A percentile compares a stretch with the other conserved stretches of the same genome.
These are phyloP conservation scores for Aplocera efformata DNA, from an alignment of 2,888 invertebrate genomes.

Conservation along the genomic window DNA sequence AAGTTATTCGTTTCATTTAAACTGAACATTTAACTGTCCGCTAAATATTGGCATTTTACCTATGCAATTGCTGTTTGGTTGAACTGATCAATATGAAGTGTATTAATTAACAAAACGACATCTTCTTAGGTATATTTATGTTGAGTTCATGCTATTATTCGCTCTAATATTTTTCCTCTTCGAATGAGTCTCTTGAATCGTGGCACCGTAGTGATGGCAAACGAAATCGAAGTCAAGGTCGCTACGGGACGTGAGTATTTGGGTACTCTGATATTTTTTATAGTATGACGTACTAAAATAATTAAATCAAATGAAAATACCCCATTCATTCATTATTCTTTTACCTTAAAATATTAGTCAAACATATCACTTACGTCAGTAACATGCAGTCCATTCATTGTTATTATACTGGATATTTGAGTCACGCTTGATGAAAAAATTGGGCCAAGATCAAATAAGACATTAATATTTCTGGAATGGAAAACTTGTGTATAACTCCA, in stretches of 20 bases:
- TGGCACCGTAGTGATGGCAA: slow-evolving; percentile 37
- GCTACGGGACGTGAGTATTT: slow-evolving; percentile 66
- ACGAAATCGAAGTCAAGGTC: slow-evolving; percentile 77
- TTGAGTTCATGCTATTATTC: slow-evolving; percentile 22
- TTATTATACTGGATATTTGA: slow-evolving; percentile 33
- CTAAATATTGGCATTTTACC: too few species aligned
- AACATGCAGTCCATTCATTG: neutral
- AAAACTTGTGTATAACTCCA: slow-evolving; percentile 21
- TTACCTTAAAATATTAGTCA: too few species aligned
- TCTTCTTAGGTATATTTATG: too few species aligned
- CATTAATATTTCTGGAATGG: slow-evolving; percentile 45
- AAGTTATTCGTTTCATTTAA: slow-evolving; percentile 16
- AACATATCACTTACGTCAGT: too few species aligned
- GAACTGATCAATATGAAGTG: too few species aligned
- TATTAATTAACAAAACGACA: too few species aligned
- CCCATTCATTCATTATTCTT: too few species aligned
- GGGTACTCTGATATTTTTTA: slow-evolving; percentile 39
- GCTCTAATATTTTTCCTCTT: slow-evolving; percentile 52
- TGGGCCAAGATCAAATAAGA: slow-evolving; percentile 58
- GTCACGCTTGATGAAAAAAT: slow-evolving; percentile 55
- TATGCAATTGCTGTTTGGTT: too few species aligned
- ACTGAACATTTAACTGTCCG: slow-evolving; percentile 22
- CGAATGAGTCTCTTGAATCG: slow-evolving; percentile 43
- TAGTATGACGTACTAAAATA: too few species aligned
- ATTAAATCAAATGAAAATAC: too few species aligned